Conservation (phyloP, 2,888 invertebrate species). For the Chalcis sispes region DNA sequence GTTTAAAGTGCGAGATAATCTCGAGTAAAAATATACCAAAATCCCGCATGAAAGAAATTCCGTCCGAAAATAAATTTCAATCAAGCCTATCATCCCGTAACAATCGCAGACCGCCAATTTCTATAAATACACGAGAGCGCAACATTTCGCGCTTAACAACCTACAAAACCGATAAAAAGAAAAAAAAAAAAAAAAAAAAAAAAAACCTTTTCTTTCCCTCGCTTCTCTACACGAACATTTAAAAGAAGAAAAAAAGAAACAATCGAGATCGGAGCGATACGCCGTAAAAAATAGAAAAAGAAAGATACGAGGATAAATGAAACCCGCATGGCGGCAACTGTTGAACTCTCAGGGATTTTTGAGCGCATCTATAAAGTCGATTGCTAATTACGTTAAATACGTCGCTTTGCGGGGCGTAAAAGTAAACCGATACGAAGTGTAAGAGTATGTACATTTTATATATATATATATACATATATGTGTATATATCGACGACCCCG, state of each 20-base stretch:
- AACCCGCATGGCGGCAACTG: slow-evolving; percentile 51
- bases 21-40: neutral
- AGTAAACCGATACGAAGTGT: slow-evolving; percentile 54
- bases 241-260: no score
- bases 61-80: slow-evolving; percentile 38
- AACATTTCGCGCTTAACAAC: neutral
- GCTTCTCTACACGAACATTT: no score
- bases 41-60: neutral
- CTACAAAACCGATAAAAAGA: neutral
- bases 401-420: no score
- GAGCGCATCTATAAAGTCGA: slow-evolving; percentile 20
- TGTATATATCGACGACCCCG: neutral
- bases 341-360: no score
- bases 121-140: no score
- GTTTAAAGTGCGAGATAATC: no score
- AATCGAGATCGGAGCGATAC: no score
- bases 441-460: slow-evolving; percentile 23
- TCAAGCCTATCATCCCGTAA: neutral
- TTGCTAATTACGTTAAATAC: slow-evolving; percentile 45
- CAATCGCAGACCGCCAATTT: neutral
- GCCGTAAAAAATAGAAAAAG: slow-evolving; percentile 5
- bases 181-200: slow-evolving; percentile 24
- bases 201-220: no score
- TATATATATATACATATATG: neutral
- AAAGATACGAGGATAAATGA: neutral